phyloP scores from a whole-genome alignment of 2,113 vertebrate genomes.

The Passer domesticus region DNA sequence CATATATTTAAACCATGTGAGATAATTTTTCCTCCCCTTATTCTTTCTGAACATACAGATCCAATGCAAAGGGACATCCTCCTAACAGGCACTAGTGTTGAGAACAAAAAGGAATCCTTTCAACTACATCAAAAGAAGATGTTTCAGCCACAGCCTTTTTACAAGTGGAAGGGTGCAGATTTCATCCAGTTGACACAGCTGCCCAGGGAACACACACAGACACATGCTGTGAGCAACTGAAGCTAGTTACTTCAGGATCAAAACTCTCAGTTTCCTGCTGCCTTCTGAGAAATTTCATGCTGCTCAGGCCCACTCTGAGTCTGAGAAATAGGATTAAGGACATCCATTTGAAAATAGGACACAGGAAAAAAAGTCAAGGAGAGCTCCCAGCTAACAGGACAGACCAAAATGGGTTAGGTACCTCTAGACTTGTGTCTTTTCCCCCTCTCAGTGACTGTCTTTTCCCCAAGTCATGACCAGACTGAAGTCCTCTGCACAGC shows the following conservation, averaged over 20 bases:
- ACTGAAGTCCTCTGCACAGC: neutral
- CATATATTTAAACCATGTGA: neutral
- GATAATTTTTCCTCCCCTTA: neutral
- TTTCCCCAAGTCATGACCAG: neutral
- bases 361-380: neutral
- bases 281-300: neutral
- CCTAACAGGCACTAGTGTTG: neutral
- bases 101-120: slow-evolving; percentile 16
- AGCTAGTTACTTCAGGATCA: neutral
- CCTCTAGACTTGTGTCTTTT: neutral
- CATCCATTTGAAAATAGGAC: neutral
- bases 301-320: neutral
- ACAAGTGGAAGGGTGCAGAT: neutral
- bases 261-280: neutral
- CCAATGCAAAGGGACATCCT: neutral
- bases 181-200: neutral
- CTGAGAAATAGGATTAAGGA: neutral
- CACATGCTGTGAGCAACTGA: neutral
- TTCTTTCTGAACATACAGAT: neutral
- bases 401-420: neutral
- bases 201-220: neutral
- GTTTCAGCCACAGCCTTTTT: neutral
- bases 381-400: neutral
- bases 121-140: slow-evolving; percentile 4
- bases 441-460: neutral